Base-by-base conservation (phyloP, 2,113 vertebrate species). In the Embiotoca jacksoni region DNA sequence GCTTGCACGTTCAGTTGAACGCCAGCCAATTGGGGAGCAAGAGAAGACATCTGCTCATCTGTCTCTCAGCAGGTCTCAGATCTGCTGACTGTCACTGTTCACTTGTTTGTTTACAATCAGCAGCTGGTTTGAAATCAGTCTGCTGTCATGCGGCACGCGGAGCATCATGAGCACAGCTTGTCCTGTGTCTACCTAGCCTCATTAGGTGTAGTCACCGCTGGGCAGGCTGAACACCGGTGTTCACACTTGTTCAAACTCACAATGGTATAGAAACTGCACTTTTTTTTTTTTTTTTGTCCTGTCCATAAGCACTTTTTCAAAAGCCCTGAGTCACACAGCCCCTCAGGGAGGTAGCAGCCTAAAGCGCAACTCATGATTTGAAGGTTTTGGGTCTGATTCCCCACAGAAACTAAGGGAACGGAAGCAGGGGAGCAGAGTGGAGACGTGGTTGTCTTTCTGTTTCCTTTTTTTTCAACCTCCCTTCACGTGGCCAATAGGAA, bases 121-220 rank as follows among this genome's bases (percentile, higher is more conserved):
- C 91, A 86, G 81, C 88, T 84, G 88, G 31, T 75, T 83, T 79
- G 61, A 58, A 85, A 83, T 85, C 88, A 75, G 87, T 78, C 71
- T 62, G 70, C 81, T 67, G 70, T 74, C 82, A 70, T 65, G 11
- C 50, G 0, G 49, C 15, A 62, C 46, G 4, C 47, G 53, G 47
- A 79, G 50, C 88, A 89, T 79, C 81, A 71, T 41, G 72, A 72
- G 84, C 91, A 75, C 89, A 92, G 88, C 81, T 87, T 88, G 82
- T 67, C 81, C 81, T 13, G 66, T 62, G 72, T 72, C 82, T 83
- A 63, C 73, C 64, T 63, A 32, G 64, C 75, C 81, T 91, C 86
- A 89, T 90, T 91, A 91, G 70, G 65, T 81, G 78, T 49, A 74
- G 75, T 56, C 87, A 80, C 70, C 30, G 39, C 76, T 65, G 59